A percentile compares a stretch with the other conserved stretches of the same genome.
Conservation (phyloP, 2,797 vertebrate species). For the Miichthys miiuy region DNA sequence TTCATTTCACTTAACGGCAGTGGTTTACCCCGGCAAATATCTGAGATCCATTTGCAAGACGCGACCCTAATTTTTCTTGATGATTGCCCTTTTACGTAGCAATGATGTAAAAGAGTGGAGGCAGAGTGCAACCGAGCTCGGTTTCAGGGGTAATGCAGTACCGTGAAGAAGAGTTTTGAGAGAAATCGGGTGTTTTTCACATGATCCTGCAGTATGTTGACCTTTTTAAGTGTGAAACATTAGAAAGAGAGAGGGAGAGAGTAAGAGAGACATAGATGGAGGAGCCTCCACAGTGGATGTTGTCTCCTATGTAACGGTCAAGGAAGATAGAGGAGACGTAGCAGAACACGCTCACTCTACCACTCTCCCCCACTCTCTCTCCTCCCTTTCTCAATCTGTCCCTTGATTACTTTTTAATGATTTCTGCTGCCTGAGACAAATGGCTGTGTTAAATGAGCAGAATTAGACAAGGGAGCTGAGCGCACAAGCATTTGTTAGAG, state of each 20-base stretch:
- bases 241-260: conserved; percentile 33
- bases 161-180: conserved; percentile 26
- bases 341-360: conserved; percentile 55
- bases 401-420: conserved; percentile 91
- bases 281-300: conserved; percentile 36
- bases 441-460: conserved; percentile 87
- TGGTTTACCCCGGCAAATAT: conserved; percentile 63
- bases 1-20: conserved; percentile 54
- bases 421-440: conserved; percentile 88
- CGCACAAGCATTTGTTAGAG: conserved; percentile 83
- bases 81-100: conserved; percentile 49
- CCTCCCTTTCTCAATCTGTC: conserved; percentile 80
- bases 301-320: conserved; percentile 71
- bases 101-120: conserved; percentile 50
- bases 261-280: conserved; percentile 40
- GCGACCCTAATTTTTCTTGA: conserved; percentile 56
- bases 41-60: conserved; percentile 65
- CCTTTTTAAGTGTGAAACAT: conserved; percentile 68
- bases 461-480: conserved; percentile 85
- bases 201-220: conserved; percentile 33
- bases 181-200: conserved; percentile 43
- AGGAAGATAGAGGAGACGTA: conserved; percentile 71
- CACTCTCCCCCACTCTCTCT: conserved; percentile 52
- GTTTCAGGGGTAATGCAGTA: conserved; percentile 43
- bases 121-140: conserved; percentile 59